phyloP scores from a whole-genome alignment of 2,888 invertebrate genomes.

The Laspeyria flexula region DNA sequence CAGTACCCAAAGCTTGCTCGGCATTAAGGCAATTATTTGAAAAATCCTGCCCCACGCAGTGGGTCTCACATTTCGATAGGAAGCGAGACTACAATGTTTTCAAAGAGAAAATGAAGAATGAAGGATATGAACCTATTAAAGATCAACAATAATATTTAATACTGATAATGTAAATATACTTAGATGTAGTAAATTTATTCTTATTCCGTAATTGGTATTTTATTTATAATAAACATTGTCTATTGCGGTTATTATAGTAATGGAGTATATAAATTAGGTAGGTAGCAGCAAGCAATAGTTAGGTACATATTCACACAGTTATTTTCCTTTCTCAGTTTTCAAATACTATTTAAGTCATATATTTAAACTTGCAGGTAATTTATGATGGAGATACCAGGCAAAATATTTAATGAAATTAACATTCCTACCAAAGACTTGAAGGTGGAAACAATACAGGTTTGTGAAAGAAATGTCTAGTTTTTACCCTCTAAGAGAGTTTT shows the following conservation, averaged over 20 bases:
- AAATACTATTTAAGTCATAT: no score
- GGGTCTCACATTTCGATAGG: conserved; percentile 98
- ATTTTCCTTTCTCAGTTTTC: no score
- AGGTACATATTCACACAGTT: conserved; percentile 8
- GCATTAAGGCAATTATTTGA: conserved; percentile 91
- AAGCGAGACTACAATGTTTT: conserved; percentile 95
- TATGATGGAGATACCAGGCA: conserved; percentile 53
- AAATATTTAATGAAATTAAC: conserved; percentile 42
- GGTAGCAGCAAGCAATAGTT: neutral
- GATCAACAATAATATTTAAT: conserved; percentile 64
- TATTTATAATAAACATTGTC: neutral
- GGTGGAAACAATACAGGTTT: conserved; percentile 63
- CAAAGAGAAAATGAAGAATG: conserved; percentile 94
- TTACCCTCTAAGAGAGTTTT: no score
- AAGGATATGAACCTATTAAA: conserved; percentile 93
- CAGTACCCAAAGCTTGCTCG: conserved; percentile 86
- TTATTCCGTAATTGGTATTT: conserved; percentile 58
- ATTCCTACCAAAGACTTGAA: conserved; percentile 50
- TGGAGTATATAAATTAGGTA: no score
- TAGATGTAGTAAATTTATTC: conserved; percentile 74
- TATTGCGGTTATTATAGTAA: no score
- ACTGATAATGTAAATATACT: conserved; percentile 71
- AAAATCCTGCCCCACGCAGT: conserved; percentile 91
- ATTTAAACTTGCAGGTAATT: neutral
- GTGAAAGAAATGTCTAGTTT: neutral